These are phyloP conservation scores for Psephotus haematonotus DNA, from an alignment of 2,113 vertebrate species.

Conservation along the genomic window DNA sequence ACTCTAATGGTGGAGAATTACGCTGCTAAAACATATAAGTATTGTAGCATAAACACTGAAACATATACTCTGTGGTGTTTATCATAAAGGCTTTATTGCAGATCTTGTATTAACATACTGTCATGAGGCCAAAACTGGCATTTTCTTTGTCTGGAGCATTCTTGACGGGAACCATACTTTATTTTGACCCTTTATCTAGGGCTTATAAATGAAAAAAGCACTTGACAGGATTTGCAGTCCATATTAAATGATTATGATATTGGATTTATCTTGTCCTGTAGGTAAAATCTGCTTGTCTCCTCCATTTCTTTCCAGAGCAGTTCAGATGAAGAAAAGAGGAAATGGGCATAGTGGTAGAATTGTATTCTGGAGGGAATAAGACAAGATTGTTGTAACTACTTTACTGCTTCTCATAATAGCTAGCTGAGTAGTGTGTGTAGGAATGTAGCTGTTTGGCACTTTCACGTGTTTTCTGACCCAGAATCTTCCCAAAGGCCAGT, in stretches of 20 bases:
- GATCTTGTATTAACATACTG: background rate
- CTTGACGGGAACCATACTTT: background rate
- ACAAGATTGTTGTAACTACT: background rate
- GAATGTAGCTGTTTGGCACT: background rate
- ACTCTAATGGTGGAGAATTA: background rate
- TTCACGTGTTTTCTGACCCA: background rate
- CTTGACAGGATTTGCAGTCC: constrained; percentile 38
- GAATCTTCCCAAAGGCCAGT: background rate
- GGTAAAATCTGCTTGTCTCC: constrained; percentile 40
- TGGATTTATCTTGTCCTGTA: constrained; percentile 42
- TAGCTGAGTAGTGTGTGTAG: background rate
- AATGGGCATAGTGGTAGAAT: background rate
- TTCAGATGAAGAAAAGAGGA: background rate
- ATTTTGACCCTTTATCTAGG: constrained; percentile 13
- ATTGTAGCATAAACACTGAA: background rate
- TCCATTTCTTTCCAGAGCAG: constrained; percentile 9
- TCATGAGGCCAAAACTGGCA: background rate
- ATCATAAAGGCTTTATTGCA: background rate
- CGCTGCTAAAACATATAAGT: background rate
- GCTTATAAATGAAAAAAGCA: constrained; percentile 20
- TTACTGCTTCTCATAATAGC: background rate
- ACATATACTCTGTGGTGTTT: background rate
- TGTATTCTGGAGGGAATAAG: background rate
- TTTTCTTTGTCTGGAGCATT: constrained; percentile 3
- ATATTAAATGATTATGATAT: constrained; percentile 28